These are phyloP conservation scores for Salvator merianae DNA, from an alignment of 2,113 vertebrate species.

Conservation along the genomic window DNA sequence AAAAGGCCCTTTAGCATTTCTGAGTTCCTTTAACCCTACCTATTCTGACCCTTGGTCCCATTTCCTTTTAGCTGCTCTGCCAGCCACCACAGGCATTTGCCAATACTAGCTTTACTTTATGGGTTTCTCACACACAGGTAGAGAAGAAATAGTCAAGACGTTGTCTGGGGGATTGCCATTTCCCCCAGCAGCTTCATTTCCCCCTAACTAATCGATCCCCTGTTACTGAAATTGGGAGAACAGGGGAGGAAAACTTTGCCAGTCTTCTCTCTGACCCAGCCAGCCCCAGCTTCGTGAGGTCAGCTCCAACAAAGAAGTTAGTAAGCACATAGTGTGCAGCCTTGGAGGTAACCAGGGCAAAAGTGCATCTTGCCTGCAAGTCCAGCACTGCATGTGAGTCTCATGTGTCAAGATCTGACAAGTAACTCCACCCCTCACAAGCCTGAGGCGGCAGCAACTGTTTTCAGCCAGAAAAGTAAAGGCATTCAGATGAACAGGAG, in stretches of 20 bases:
- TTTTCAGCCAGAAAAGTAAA: not conserved
- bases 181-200: not conserved
- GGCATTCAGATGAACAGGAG: rapidly evolving
- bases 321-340: not conserved
- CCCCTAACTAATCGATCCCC: not conserved
- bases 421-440: slow-evolving; percentile 31
- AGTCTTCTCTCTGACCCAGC: not conserved
- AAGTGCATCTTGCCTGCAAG: not conserved
- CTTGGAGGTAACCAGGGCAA: not conserved
- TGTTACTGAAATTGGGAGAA: not conserved
- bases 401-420: not conserved
- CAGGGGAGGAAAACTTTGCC: not conserved
- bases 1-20: no score
- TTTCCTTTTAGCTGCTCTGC: no score
- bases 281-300: not conserved
- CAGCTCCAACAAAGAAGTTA: not conserved
- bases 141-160: not conserved
- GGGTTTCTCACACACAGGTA: not conserved
- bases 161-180: not conserved
- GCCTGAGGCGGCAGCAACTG: not conserved
- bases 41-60: no score
- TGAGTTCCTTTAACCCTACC: no score
- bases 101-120: no score
- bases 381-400: not conserved
- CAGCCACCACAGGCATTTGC: no score